phyloP scores from a whole-genome alignment of 1,140 invertebrate species.

The Pygmarrhopalites habei region DNA sequence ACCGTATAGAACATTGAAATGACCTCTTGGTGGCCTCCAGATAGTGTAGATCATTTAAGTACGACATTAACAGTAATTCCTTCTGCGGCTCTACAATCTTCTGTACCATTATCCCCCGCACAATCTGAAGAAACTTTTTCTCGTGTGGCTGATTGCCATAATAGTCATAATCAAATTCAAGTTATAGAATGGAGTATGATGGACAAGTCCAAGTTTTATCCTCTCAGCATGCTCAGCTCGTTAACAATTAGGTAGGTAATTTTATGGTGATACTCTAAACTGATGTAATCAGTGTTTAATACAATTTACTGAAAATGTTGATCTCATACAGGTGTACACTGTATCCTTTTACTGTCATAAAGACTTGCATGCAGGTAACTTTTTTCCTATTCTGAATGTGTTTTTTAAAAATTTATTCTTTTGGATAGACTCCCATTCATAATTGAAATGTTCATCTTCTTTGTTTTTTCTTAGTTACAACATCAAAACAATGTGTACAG shows the following conservation, averaged over 20 bases:
- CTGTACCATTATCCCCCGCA: too few species aligned
- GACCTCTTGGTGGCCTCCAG: background rate
- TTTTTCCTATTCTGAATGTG: background rate
- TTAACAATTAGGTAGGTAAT: slow-evolving; percentile 78
- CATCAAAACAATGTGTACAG: slow-evolving; percentile 36
- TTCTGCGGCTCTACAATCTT: too few species aligned
- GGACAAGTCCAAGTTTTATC: slow-evolving; percentile 89
- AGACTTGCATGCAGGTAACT: slow-evolving; percentile 81
- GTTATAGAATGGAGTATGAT: slow-evolving; percentile 99
- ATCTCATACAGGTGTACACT: slow-evolving; percentile 83
- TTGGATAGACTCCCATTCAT: background rate
- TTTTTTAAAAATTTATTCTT: slow-evolving; percentile 1
- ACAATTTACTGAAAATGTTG: too few species aligned
- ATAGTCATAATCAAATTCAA: slow-evolving; percentile 47
- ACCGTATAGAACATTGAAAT: too few species aligned
- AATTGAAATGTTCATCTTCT: too few species aligned
- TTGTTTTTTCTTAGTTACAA: slow-evolving; percentile 22
- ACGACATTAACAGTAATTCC: background rate
- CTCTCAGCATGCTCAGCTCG: slow-evolving; percentile 78
- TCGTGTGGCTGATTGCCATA: too few species aligned
- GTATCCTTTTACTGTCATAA: slow-evolving; percentile 93
- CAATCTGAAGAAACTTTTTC: too few species aligned
- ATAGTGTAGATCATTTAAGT: background rate
- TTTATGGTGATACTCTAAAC: too few species aligned
- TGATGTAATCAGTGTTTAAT: too few species aligned